Evolutionary conservation across 2,113 vertebrate species (phyloP), one percentile per base, ranked within the genome.

Genomic region (Oostethus manadensis): DNA sequence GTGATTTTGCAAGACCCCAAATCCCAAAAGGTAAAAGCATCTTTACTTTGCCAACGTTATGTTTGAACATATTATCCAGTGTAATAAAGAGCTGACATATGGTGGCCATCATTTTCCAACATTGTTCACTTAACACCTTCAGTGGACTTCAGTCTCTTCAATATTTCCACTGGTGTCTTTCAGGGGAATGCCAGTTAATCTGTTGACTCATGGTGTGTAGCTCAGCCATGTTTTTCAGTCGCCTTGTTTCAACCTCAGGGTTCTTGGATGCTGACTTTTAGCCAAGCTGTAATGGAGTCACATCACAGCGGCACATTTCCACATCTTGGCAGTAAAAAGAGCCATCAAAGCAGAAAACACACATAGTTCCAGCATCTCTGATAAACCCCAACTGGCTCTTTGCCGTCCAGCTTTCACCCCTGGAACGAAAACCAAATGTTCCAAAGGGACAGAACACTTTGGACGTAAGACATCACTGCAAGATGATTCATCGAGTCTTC

Each of bases 291-390:
- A 63, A 64, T 53, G 58, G 78, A 83, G 65, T 73, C 76, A 76
- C 71, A 65, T 71, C 60, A 71, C 77, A 70, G 13, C 62, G 64
- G 77, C 58, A 62, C 44, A 63, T 81, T 85, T 79, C 70, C 74
- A 73, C 68, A 70, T 69, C 64, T 85, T 88, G 79, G 80, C 81
- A 85, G 75, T 21, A 54, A 54, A 77, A 83, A 77, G 68, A 80
- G 72, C 53, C 69, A 63, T 78, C 71, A 74, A 87, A 84, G 82
- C 78, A 84, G 65, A 66, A 84, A 85, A 87, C 84, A 79, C 81
- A 53, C 77, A 73, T 55, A 62, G 76, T 62, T 71, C 43, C 55
- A 77, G 64, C 47, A 59, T 68, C 62, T 71, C 22, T 62, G 51
- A 62, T 59, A 67, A 68, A 22, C 50, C 44, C 20, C 60, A 65